phyloP scores from a whole-genome alignment of 2,888 invertebrate genomes.

The Macrophya alboannulata region DNA sequence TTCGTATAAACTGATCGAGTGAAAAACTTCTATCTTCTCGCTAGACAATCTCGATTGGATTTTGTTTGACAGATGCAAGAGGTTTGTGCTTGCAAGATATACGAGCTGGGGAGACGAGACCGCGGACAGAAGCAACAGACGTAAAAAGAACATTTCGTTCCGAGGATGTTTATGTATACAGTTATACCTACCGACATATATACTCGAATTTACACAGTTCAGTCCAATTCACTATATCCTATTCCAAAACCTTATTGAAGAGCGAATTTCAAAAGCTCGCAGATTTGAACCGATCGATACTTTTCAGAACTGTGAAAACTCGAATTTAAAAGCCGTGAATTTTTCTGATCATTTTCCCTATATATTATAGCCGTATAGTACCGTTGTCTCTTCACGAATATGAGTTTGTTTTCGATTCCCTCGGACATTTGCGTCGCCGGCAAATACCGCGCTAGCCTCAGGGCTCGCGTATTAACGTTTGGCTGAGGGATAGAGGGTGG shows the following conservation, averaged over 20 bases:
- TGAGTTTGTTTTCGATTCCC: conserved; percentile 39
- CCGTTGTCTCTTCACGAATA: neutral
- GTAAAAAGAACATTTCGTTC: conserved; percentile 5
- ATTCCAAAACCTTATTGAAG: neutral
- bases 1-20: conserved; percentile 26
- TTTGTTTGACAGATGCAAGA: conserved; percentile 39
- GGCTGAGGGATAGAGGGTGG: conserved; percentile 46
- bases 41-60: conserved; percentile 29
- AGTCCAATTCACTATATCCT: neutral
- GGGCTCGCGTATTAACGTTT: conserved; percentile 47
- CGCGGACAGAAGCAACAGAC: conserved; percentile 1
- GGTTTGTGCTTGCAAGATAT: neutral
- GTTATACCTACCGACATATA: neutral
- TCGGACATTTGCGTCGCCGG: conserved; percentile 40
- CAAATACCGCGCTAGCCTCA: conserved; percentile 18
- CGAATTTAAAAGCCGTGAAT: neutral
- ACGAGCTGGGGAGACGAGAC: conserved; percentile 3
- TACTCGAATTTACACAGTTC: neutral
- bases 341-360: neutral
- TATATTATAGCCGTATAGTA: neutral
- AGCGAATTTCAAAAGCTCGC: neutral
- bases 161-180: neutral
- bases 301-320: neutral
- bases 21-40: conserved; percentile 36
- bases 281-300: neutral